Evolutionary conservation across 92 coral and sea anemone genomes (phyloP).

Genomic region (Palythoa grandiflora): DNA sequence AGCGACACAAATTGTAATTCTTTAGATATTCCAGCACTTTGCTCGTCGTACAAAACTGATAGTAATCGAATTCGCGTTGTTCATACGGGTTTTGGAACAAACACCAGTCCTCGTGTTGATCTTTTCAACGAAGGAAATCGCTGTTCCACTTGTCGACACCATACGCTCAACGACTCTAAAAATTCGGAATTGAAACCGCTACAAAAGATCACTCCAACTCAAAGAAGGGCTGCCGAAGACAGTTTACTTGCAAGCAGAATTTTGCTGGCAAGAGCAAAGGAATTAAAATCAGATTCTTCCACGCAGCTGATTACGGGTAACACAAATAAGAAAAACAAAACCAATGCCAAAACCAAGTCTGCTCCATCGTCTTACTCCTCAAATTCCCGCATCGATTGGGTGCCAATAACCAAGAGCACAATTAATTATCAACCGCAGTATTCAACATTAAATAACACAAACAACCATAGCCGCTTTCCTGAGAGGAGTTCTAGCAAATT

Average conservation of each 20-base stretch:
- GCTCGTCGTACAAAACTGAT: slow-evolving; percentile 65
- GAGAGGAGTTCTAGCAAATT: slow-evolving; percentile 58
- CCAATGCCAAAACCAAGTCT: slow-evolving; percentile 22
- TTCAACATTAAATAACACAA: not conserved
- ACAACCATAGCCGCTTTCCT: slow-evolving; percentile 43
- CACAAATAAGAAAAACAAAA: slow-evolving; percentile 54
- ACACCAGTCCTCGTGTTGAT: slow-evolving; percentile 40
- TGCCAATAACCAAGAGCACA: slow-evolving; percentile 92
- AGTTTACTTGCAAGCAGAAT: slow-evolving; percentile 66
- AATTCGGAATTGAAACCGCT: slow-evolving; percentile 73
- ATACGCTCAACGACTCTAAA: slow-evolving; percentile 13
- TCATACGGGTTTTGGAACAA: slow-evolving; percentile 54
- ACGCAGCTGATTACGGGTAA: slow-evolving; percentile 27
- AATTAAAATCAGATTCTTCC: slow-evolving; percentile 62
- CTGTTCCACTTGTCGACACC: slow-evolving; percentile 69
- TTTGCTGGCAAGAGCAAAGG: slow-evolving; percentile 61
- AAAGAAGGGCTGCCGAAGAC: slow-evolving; percentile 84
- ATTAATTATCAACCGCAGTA: slow-evolving; percentile 74
- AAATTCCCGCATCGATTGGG: slow-evolving; percentile 82
- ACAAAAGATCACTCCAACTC: slow-evolving; percentile 84
- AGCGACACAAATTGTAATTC: slow-evolving; percentile 45
- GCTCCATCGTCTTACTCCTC: not conserved
- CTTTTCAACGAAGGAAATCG: slow-evolving; percentile 43
- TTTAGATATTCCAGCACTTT: slow-evolving; percentile 49
- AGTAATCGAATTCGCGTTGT: slow-evolving; percentile 70